Percentiles rank a stretch among this genome's conserved stretches.
Evolutionary conservation across 2,888 invertebrate species (phyloP).

Genomic region (Trichogramma dendrolimi): DNA sequence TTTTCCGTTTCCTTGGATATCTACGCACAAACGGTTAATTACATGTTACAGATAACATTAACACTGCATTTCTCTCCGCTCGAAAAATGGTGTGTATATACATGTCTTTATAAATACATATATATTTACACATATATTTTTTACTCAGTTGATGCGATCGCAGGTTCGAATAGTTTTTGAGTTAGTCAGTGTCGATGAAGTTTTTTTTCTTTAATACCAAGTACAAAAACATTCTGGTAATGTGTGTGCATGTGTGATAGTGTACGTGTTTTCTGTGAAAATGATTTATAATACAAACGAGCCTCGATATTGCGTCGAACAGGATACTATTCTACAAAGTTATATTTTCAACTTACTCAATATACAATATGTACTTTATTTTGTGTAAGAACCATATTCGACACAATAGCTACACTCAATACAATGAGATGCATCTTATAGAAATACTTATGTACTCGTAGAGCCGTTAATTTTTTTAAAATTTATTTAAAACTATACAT

Average conservation of each 20-base stretch:
- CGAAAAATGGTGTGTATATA: slow-evolving; percentile 37
- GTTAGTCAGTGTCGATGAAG: too few species aligned
- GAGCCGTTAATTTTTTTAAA: slow-evolving; percentile 36
- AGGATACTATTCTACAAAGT: slow-evolving; percentile 28
- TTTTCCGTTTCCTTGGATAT: slow-evolving; percentile 25
- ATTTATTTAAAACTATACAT: slow-evolving; percentile 30
- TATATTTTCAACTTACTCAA: neutral
- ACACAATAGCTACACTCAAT: slow-evolving; percentile 37
- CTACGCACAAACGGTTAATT: slow-evolving; percentile 37
- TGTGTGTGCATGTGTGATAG: slow-evolving; percentile 25
- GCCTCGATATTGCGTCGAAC: slow-evolving; percentile 40
- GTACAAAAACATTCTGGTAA: slow-evolving; percentile 46
- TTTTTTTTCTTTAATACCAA: slow-evolving; percentile 44
- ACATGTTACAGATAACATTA: slow-evolving; percentile 39
- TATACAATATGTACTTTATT: slow-evolving; percentile 5
- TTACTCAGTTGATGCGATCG: too few species aligned
- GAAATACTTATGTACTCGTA: slow-evolving; percentile 44
- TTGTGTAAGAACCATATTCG: slow-evolving; percentile 36
- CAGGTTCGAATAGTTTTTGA: too few species aligned
- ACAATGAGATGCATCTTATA: slow-evolving; percentile 34
- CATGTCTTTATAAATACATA: slow-evolving; percentile 22
- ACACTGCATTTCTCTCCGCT: slow-evolving; percentile 47
- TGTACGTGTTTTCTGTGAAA: slow-evolving; percentile 44
- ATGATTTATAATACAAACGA: slow-evolving; percentile 48
- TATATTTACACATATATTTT: slow-evolving; percentile 23